phyloP scores from a whole-genome alignment of 2,797 vertebrate species.

The Luscinia luscinia region DNA sequence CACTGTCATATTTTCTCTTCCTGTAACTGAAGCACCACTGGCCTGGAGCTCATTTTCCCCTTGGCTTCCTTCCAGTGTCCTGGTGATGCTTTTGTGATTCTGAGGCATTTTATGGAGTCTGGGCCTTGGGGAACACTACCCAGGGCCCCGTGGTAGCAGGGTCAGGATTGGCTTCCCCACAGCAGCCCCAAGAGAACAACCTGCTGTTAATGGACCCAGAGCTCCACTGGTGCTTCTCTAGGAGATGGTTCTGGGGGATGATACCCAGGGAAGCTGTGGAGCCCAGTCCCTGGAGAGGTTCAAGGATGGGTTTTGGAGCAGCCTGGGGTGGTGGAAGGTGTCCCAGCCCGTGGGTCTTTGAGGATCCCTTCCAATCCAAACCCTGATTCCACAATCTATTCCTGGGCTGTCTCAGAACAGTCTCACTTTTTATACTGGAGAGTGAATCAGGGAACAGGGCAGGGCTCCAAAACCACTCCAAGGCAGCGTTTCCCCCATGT shows the following conservation, averaged over 20 bases:
- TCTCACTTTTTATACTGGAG: neutral
- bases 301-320: neutral
- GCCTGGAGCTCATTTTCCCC: slow-evolving; percentile 50
- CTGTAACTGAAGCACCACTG: neutral
- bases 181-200: neutral
- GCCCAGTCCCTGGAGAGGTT: neutral
- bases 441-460: neutral
- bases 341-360: neutral
- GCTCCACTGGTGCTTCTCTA: neutral
- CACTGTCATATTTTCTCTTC: slow-evolving; percentile 25
- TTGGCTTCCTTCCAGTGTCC: slow-evolving; percentile 47
- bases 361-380: neutral
- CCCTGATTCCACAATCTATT: rapidly evolving
- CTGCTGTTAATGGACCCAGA: neutral
- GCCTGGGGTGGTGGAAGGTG: neutral
- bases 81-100: slow-evolving; percentile 4
- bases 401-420: neutral
- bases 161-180: neutral
- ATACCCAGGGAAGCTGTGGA: neutral
- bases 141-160: neutral
- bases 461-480: neutral
- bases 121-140: neutral
- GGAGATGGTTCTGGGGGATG: neutral
- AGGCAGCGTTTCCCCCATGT: rapidly evolving
- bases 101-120: neutral